Conservation (phyloP, 2,888 invertebrate species). For the Temnothorax ravouxi region DNA sequence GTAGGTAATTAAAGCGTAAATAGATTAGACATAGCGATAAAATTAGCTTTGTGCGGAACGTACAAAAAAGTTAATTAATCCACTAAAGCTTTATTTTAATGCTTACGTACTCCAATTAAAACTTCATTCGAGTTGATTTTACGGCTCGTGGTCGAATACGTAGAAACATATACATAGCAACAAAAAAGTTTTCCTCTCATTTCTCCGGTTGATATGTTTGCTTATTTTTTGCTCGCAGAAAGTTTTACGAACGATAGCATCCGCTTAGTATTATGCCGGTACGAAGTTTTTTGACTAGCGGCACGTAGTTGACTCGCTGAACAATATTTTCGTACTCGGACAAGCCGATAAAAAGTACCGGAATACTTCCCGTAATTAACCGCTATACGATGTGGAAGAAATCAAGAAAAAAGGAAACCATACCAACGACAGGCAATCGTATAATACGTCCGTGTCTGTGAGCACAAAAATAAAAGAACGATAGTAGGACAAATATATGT, state of each 20-base stretch:
- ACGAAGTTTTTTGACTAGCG: slow-evolving; percentile 62
- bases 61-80: not conserved
- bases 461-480: slow-evolving; percentile 16
- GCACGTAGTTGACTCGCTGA: slow-evolving; percentile 62
- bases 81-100: slow-evolving; percentile 11
- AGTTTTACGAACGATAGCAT: slow-evolving; percentile 62
- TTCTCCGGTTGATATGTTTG: slow-evolving; percentile 45
- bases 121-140: slow-evolving; percentile 45
- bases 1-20: not conserved
- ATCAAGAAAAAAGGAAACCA: slow-evolving; percentile 24
- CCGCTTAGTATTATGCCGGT: slow-evolving; percentile 55
- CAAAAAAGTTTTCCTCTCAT: slow-evolving; percentile 45
- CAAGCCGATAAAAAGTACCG: slow-evolving; percentile 80
- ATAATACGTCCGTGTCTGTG: not conserved
- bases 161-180: slow-evolving; percentile 11
- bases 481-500: slow-evolving; percentile 42
- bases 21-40: not conserved
- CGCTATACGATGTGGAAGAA: slow-evolving; percentile 64
- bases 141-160: not conserved
- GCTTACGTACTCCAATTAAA: slow-evolving; percentile 38
- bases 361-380: slow-evolving; percentile 83
- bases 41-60: not conserved
- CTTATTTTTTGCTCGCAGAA: slow-evolving; percentile 41
- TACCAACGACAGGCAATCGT: slow-evolving; percentile 27
- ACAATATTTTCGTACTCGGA: slow-evolving; percentile 81